Conservation (phyloP, 1,140 invertebrate genomes). For the Pentalonia nigronervosa region DNA sequence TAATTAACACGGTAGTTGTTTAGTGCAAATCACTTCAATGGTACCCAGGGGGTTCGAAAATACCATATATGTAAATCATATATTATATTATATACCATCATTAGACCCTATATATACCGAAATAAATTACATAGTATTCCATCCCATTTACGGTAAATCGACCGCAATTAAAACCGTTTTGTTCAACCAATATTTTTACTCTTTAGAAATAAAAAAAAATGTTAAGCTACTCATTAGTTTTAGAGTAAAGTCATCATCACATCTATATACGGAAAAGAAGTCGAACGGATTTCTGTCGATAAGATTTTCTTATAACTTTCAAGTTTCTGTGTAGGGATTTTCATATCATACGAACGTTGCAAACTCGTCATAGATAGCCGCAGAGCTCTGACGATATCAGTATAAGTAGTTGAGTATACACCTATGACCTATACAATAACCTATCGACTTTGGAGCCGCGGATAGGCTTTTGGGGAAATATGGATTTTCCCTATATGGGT, state of each 20-base stretch:
- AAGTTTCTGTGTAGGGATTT: neutral
- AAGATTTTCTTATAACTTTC: neutral
- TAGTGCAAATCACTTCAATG: neutral
- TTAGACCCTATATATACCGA: neutral
- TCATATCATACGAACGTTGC: neutral
- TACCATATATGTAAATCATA: neutral
- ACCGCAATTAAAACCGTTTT: neutral
- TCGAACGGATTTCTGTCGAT: neutral
- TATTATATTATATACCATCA: neutral
- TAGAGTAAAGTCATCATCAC: no score
- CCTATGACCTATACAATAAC: no score
- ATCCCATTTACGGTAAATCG: neutral
- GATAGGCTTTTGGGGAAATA: no score
- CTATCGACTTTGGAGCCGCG: no score
- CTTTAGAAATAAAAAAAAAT: neutral
- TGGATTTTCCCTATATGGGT: no score
- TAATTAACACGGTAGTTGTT: conserved; percentile 22
- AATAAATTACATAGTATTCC: neutral
- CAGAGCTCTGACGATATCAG: no score
- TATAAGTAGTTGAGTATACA: no score
- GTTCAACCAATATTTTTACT: neutral
- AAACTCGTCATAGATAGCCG: no score
- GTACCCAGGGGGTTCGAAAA: neutral
- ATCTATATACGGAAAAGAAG: neutral
- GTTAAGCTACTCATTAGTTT: neutral